Base-by-base conservation (phyloP, 2,888 invertebrate genomes). In the Syrphus vitripennis region DNA sequence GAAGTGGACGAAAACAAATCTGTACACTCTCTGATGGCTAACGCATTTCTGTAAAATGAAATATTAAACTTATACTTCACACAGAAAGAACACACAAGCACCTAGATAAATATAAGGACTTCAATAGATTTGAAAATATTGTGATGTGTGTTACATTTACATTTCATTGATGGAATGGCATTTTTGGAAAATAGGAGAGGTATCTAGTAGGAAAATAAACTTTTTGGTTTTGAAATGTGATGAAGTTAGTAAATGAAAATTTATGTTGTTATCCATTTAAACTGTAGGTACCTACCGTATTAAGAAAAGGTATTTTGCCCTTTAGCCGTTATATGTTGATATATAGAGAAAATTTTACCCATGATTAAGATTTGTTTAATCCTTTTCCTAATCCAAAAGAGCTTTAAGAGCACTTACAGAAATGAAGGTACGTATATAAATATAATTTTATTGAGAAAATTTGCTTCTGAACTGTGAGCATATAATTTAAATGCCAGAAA, bases 61-160 rank as follows among this genome's bases (percentile, higher is more conserved):
- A 61, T 40, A 24, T 31, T 40, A 24, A 40, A 24, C 24, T n/a
- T 6, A 24, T 61, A 40, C 24, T 61, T 40, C n/a, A 61, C 3
- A 34, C n/a, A 40, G 2, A 26, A 26, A 2, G 21, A 7, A 16
- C 31, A 29, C 55, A 16, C 29, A n/a, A n/a, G n/a, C n/a, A n/a
- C n/a, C n/a, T n/a, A n/a, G n/a, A n/a, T n/a, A n/a, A n/a, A n/a
- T n/a, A 34, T 37, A 59, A 37, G 14, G 14, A 24, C 37, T 61
- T 57, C 31, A 40, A 37, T 21, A n/a, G 24, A 40, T 37, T 24
- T 24, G 4, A 61, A 40, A 61, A 61, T 61, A 61, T 61, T 61
- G 21, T 40, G 61, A 61, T 61, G 61, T 24, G 10, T 61, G n/a
- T n/a, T n/a, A n/a, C n/a, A n/a, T n/a, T 53, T 61, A 24, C 24